phyloP scores from a whole-genome alignment of 2,797 vertebrate genomes.

The Tauraco hartlaubi region DNA sequence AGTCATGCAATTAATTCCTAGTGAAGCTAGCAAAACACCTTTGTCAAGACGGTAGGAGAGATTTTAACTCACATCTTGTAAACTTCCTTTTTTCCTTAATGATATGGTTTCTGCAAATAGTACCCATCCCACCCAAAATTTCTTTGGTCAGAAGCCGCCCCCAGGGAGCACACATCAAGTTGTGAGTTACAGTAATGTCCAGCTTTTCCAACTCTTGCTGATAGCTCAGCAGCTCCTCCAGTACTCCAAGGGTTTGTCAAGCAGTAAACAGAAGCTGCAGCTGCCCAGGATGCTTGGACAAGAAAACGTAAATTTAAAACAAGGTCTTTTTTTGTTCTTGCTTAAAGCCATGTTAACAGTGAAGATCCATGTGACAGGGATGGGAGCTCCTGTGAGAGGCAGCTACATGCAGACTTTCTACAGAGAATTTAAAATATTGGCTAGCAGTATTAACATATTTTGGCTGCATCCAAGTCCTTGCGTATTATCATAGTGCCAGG shows the following conservation, averaged over 20 bases:
- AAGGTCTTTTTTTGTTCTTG: constrained; percentile 31
- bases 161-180: constrained; percentile 28
- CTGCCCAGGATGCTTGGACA: constrained; percentile 25
- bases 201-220: constrained; percentile 40
- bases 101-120: neutral
- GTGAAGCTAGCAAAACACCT: neutral
- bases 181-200: constrained; percentile 22
- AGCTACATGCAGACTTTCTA: constrained; percentile 44
- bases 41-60: neutral
- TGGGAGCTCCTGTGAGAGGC: constrained; percentile 33
- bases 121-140: neutral
- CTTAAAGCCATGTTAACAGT: constrained; percentile 51
- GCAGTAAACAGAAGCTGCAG: constrained; percentile 54
- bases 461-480: neutral
- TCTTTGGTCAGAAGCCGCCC: neutral
- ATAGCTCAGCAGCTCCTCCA: constrained; percentile 33
- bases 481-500: neutral
- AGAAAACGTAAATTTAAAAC: constrained; percentile 66
- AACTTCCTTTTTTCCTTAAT: neutral
- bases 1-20: neutral
- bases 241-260: constrained; percentile 37
- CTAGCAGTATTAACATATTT: constrained; percentile 43
- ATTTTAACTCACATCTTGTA: neutral
- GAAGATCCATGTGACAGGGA: constrained; percentile 55
- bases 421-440: constrained; percentile 69